Evolutionary conservation across 2,888 invertebrate genomes (phyloP).

Genomic region (Tribolium freemani): DNA sequence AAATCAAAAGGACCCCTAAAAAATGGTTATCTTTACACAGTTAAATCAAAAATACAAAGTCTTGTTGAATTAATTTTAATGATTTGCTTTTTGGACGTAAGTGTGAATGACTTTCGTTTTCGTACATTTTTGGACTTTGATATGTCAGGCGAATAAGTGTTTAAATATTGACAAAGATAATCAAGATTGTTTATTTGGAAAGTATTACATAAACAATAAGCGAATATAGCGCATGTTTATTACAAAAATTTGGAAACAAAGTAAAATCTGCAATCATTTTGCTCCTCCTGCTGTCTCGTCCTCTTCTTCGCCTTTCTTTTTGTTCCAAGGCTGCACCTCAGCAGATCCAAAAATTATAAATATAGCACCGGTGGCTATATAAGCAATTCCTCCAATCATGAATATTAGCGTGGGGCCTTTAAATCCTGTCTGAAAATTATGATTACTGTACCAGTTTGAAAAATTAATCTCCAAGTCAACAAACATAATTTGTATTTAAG

Average conservation of each 20-base stretch:
- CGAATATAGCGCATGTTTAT: not conserved
- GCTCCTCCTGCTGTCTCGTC: not conserved
- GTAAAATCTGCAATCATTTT: not conserved
- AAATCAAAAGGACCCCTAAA: not conserved
- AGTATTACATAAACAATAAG: not conserved
- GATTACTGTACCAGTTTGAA: not conserved
- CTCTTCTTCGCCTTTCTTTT: conserved; percentile 56
- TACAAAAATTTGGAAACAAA: not conserved
- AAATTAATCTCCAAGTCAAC: not conserved
- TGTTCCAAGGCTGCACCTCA: conserved; percentile 65
- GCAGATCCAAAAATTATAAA: conserved; percentile 65
- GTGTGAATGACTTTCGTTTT: not conserved
- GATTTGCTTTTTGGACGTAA: not conserved
- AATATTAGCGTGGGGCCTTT: conserved; percentile 62
- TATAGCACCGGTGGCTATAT: conserved; percentile 60
- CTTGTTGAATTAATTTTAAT: not conserved
- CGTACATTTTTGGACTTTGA: not conserved
- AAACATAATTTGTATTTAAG: conserved; percentile 27
- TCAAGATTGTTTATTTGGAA: not conserved
- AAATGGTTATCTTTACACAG: not conserved
- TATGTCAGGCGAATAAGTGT: not conserved
- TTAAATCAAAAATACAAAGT: not conserved
- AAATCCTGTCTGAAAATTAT: conserved; percentile 58
- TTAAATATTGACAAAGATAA: not conserved
- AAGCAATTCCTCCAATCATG: conserved; percentile 60